phyloP scores from a whole-genome alignment of 2,797 vertebrate genomes.

The Galaxias olidus region DNA sequence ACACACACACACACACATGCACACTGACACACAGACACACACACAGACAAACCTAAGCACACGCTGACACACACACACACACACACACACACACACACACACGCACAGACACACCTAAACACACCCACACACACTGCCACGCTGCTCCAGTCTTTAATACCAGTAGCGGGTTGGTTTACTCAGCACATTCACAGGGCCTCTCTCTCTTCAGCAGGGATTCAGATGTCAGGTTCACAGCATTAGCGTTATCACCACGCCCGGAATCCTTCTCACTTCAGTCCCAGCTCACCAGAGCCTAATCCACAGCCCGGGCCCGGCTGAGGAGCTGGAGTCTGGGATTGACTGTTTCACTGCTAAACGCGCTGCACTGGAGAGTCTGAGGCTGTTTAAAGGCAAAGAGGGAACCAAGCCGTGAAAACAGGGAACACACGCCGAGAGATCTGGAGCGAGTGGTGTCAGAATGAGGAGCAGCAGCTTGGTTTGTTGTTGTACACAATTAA shows the following conservation, averaged over 20 bases:
- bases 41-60: neutral
- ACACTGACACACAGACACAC: neutral
- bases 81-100: neutral
- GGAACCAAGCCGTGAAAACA: slow-evolving; percentile 1
- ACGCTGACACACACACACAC: neutral
- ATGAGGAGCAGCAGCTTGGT: too few species aligned
- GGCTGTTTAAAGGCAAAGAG: slow-evolving; percentile 33
- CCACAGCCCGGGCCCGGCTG: slow-evolving; percentile 34
- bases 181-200: slow-evolving; percentile 30
- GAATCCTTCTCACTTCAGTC: slow-evolving; percentile 66
- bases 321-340: neutral
- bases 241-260: slow-evolving; percentile 63
- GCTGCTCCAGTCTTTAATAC: slow-evolving; percentile 33
- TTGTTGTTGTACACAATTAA: too few species aligned
- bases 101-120: too few species aligned
- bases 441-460: too few species aligned
- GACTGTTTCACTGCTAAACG: slow-evolving; percentile 14
- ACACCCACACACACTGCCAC: too few species aligned
- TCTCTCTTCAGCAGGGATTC: slow-evolving; percentile 52
- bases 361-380: slow-evolving; percentile 35
- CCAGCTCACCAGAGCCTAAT: slow-evolving; percentile 69
- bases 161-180: slow-evolving; percentile 37
- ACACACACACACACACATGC: neutral
- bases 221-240: slow-evolving; percentile 59
- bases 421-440: neutral